These are phyloP conservation scores for Archaeoteleia sp. DNA, from an alignment of 2,888 invertebrate genomes.

Conservation along the genomic window DNA sequence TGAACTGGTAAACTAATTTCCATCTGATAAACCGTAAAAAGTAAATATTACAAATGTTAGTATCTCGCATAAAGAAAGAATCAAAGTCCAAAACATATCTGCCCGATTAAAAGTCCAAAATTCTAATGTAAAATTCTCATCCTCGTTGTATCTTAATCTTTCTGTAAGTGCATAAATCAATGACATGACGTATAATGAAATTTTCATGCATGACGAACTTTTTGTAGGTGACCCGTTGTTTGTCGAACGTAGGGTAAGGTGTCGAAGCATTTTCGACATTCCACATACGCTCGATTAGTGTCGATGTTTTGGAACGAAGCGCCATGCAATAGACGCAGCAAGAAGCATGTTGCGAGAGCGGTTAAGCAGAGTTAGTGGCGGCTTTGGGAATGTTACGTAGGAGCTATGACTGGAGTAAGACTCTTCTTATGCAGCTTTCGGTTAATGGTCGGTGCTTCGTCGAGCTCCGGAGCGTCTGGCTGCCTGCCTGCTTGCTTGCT, in stretches of 20 bases:
- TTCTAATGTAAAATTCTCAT: too few relatives aligned
- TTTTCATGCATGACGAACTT: constrained; percentile 6
- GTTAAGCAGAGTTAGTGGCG: constrained; percentile 53
- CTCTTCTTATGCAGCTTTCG: constrained; percentile 64
- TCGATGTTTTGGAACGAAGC: constrained; percentile 32
- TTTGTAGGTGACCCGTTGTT: constrained; percentile 32
- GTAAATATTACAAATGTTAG: too few relatives aligned
- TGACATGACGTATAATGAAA: too few relatives aligned
- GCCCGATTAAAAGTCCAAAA: too few relatives aligned
- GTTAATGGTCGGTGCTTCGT: constrained; percentile 62
- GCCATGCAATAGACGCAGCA: constrained; percentile 32
- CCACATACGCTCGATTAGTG: constrained; percentile 9
- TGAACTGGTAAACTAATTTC: too few relatives aligned
- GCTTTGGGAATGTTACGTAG: constrained; percentile 50
- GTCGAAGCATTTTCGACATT: constrained; percentile 32
- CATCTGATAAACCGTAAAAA: too few relatives aligned
- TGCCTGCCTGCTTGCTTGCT: constrained; percentile 46
- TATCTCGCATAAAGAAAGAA: too few relatives aligned
- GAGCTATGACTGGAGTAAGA: constrained; percentile 61
- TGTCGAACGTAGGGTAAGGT: constrained; percentile 28
- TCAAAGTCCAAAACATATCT: too few relatives aligned
- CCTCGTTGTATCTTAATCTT: too few relatives aligned
- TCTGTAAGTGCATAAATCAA: too few relatives aligned
- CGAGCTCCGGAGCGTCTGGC: constrained; percentile 53
- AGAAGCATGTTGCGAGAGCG: constrained; percentile 59